Base-by-base conservation (phyloP, 1,140 invertebrate genomes). In the Theocolax elegans region DNA sequence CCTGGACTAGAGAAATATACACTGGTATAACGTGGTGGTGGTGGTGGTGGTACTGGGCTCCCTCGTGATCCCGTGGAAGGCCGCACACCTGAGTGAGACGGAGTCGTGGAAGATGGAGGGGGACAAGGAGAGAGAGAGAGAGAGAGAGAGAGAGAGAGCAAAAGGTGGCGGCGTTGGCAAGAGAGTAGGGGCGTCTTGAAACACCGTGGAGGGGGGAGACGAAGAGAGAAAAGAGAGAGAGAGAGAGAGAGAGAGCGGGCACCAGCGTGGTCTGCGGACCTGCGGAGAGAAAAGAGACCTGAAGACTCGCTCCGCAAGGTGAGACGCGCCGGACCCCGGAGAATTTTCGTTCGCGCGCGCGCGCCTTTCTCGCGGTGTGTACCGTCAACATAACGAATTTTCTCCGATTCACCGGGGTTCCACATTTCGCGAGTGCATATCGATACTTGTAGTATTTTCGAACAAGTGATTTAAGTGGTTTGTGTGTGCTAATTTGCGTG, bases 261-360 rank as follows among this genome's bases (percentile, higher is more conserved):
- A n/a, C n/a, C 31, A 46, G 59, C 76, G 75, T 77, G 63, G 35
- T 25, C 29, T 77, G 78, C 80, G 81, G 81, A 84, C 83, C 82
- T 82, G 80, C 76, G 79, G 77, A 78, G 56, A 49, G 23, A 23
- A 46, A 44, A 40, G 66, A 49, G 78, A 79, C 79, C 80, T 31
- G 79, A 78, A 81, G 83, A 86, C 81, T 85, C 78, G 78, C 80
- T 85, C 80, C 79, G 82, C 81, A 84, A 85, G 84, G 84, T 85
- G 83, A 84, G 83, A 85, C 83, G 80, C 79, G 81, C 83, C 83
- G 82, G 78, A 80, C 77, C 58, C 31, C 10, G 10, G 10, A 35
- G 10, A 35, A 35, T 35, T 35, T 35, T 35, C 10, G 31, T 35
- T 35, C 10, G n/a, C n/a, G n/a, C n/a, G n/a, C n/a, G n/a, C n/a